phyloP scores from a whole-genome alignment of 2,888 invertebrate genomes.

The Zaprionus obscuricornis region DNA sequence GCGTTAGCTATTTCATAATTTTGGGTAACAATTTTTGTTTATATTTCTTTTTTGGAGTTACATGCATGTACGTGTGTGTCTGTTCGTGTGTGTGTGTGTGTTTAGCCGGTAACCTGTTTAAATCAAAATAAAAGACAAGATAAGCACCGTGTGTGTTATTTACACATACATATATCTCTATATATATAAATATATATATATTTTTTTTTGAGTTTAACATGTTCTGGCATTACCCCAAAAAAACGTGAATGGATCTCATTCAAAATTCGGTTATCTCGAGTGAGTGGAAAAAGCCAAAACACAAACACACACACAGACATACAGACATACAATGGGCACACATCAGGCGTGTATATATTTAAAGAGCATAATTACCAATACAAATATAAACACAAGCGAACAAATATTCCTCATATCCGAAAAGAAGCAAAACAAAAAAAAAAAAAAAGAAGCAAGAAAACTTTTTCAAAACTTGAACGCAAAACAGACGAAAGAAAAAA shows the following conservation, averaged over 20 bases:
- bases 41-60: background rate
- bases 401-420: slow-evolving; percentile 29
- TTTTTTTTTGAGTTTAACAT: slow-evolving; percentile 8
- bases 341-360: no score
- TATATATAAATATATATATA: background rate
- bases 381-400: slow-evolving; percentile 37
- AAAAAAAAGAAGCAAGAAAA: no score
- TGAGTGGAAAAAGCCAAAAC: slow-evolving; percentile 72
- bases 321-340: slow-evolving; percentile 5
- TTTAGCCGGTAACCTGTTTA: slow-evolving; percentile 38
- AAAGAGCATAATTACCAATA: slow-evolving; percentile 49
- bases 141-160: slow-evolving; percentile 10
- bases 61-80: background rate
- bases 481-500: no score
- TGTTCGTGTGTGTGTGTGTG: slow-evolving; percentile 7
- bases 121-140: slow-evolving; percentile 29
- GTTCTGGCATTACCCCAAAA: slow-evolving; percentile 19
- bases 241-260: slow-evolving; percentile 67
- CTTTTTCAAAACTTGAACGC: no score
- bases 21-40: slow-evolving; percentile 43
- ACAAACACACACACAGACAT: slow-evolving; percentile 18
- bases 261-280: slow-evolving; percentile 53
- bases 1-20: slow-evolving; percentile 54
- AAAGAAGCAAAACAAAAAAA: background rate
- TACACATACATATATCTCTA: no score